These are phyloP conservation scores for Sander lucioperca DNA, from an alignment of 2,113 vertebrate genomes.

Conservation along the genomic window DNA sequence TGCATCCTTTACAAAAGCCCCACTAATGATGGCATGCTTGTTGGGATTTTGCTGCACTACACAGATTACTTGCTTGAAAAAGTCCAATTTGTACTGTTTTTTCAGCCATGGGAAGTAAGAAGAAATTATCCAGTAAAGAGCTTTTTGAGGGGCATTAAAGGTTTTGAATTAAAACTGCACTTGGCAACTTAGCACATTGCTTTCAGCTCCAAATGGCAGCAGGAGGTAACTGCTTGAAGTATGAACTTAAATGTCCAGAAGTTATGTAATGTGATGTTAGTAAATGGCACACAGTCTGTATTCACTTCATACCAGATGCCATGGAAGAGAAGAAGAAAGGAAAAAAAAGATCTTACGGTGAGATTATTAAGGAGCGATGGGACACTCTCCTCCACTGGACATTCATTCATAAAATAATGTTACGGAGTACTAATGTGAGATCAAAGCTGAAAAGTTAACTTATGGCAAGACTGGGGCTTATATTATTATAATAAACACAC, in stretches of 20 bases:
- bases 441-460: background rate
- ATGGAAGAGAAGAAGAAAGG: background rate
- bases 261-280: slow-evolving; percentile 17
- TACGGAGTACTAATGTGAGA: no score
- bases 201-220: slow-evolving; percentile 13
- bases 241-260: slow-evolving; percentile 18
- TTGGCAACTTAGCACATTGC: slow-evolving; percentile 6
- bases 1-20: background rate
- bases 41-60: background rate
- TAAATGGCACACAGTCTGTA: background rate
- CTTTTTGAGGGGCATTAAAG: slow-evolving; percentile 7
- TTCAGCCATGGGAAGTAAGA: background rate
- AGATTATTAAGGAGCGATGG: background rate
- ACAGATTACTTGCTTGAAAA: slow-evolving; percentile 9
- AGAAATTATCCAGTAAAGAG: background rate
- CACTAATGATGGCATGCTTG: background rate
- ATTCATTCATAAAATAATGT: background rate
- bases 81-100: background rate
- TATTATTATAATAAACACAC: slow-evolving; percentile 3
- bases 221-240: slow-evolving; percentile 18
- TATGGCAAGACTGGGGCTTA: background rate
- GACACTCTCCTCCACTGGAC: background rate
- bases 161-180: slow-evolving; percentile 24
- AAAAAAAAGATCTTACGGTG: background rate
- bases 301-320: background rate